Evolutionary conservation across 1,140 invertebrate genomes (phyloP).

Genomic region (Temnothorax curvispinosus): DNA sequence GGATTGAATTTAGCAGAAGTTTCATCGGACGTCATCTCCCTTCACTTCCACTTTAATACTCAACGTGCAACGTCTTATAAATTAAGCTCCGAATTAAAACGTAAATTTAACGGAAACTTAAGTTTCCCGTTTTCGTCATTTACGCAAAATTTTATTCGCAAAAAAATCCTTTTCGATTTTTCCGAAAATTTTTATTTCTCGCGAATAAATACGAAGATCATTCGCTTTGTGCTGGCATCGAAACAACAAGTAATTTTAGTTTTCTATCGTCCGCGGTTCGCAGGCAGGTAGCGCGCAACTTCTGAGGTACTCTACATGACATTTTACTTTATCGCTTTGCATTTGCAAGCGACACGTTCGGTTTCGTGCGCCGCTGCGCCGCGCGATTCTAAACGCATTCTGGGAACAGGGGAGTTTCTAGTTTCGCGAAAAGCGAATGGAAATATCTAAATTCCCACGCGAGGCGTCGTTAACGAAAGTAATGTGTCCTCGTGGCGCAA

Average conservation of each 20-base stretch:
- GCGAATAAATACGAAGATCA: constrained; percentile 9
- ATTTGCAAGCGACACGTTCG: constrained; percentile 40
- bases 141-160: not conserved
- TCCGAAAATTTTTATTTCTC: not conserved
- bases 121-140: not conserved
- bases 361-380: constrained; percentile 12
- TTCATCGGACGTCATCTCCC: not conserved
- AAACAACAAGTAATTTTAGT: constrained; percentile 11
- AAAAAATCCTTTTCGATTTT: not conserved
- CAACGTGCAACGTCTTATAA: not conserved
- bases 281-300: constrained; percentile 3
- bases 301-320: constrained; percentile 24
- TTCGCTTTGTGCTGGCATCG: not conserved
- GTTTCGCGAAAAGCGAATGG: constrained; percentile 34
- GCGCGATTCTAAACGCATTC: constrained; percentile 10
- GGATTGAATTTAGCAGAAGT: constrained; percentile 6
- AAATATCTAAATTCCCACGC: constrained; percentile 42
- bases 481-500: constrained; percentile 34
- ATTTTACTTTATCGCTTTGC: constrained; percentile 45
- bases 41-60: not conserved
- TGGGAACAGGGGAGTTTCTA: constrained; percentile 14
- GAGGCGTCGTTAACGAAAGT: constrained; percentile 32
- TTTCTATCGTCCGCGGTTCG: not conserved
- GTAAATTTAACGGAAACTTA: not conserved
- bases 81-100: not conserved